Percentiles rank a stretch among this genome's conserved stretches.
These are phyloP conservation scores for Halictus ligatus DNA, from an alignment of 2,888 invertebrate species.

Conservation along the genomic window DNA sequence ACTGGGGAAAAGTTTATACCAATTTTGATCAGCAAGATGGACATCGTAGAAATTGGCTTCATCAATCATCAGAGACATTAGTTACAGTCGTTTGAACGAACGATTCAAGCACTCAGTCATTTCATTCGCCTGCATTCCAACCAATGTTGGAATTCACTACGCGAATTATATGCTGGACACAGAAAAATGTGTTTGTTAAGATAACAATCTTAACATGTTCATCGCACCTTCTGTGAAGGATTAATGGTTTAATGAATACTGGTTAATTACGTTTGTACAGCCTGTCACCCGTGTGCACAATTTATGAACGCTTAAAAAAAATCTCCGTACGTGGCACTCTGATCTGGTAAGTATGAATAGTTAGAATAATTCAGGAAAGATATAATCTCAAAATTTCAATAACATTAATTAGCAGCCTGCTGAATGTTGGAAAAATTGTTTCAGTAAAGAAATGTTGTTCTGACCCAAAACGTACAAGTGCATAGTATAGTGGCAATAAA, in stretches of 20 bases:
- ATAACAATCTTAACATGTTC: background rate
- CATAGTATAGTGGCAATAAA: background rate
- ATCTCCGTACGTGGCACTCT: background rate
- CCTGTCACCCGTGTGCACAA: background rate
- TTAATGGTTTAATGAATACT: background rate
- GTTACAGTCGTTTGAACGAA: background rate
- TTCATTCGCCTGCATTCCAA: background rate
- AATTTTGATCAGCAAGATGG: background rate
- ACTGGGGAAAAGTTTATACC: background rate
- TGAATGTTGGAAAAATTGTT: background rate
- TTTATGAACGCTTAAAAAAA: background rate
- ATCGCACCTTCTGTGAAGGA: background rate
- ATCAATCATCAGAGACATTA: conserved; percentile 3
- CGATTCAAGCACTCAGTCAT: background rate
- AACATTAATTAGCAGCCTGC: background rate
- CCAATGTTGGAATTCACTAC: background rate
- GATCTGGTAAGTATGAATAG: background rate
- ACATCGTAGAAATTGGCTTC: conserved; percentile 1
- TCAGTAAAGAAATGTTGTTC: background rate
- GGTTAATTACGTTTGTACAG: background rate
- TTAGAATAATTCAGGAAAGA: background rate
- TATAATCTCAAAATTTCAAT: background rate
- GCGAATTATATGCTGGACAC: background rate
- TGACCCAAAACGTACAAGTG: background rate
- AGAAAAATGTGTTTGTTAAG: background rate